These are phyloP conservation scores for Zoanthus gigantus DNA, from an alignment of 92 coral and sea anemone genomes.

Conservation along the genomic window DNA sequence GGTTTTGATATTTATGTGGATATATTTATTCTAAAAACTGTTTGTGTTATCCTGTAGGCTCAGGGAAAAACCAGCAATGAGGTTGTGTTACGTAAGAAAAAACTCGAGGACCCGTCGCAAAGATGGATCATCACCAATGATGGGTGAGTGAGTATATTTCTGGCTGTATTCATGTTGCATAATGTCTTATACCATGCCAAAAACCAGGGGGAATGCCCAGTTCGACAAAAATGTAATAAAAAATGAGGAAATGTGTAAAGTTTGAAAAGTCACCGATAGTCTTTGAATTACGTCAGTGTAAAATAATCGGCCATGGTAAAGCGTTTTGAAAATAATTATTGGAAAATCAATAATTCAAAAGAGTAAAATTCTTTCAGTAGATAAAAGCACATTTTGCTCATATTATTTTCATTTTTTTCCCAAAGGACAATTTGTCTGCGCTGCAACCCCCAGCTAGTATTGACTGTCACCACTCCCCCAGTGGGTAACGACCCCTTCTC, in stretches of 20 bases:
- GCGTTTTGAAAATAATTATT: too few species aligned
- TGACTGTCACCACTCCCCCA: constrained; percentile 91
- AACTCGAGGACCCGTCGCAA: constrained; percentile 86
- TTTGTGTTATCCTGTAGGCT: constrained; percentile 7
- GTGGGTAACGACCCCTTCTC: constrained; percentile 79
- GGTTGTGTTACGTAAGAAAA: constrained; percentile 87
- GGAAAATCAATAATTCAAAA: too few species aligned
- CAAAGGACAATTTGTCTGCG: constrained; percentile 80
- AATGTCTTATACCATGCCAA: too few species aligned
- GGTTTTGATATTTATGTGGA: constrained; percentile 54
- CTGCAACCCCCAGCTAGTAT: constrained; percentile 77
- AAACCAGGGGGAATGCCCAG: too few species aligned
- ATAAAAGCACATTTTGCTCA: too few species aligned
- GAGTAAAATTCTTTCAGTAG: too few species aligned
- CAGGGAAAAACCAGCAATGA: constrained; percentile 84
- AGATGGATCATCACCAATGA: constrained; percentile 93
- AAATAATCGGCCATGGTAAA: too few species aligned
- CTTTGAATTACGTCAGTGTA: too few species aligned
- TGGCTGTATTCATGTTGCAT: too few species aligned
- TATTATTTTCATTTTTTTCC: neutral
- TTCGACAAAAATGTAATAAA: too few species aligned
- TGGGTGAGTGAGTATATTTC: constrained; percentile 68
- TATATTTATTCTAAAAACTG: neutral
- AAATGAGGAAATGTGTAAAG: too few species aligned
- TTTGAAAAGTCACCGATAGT: too few species aligned